Evolutionary conservation across 1,140 invertebrate genomes (phyloP).

Genomic region (Platyura marginata): DNA sequence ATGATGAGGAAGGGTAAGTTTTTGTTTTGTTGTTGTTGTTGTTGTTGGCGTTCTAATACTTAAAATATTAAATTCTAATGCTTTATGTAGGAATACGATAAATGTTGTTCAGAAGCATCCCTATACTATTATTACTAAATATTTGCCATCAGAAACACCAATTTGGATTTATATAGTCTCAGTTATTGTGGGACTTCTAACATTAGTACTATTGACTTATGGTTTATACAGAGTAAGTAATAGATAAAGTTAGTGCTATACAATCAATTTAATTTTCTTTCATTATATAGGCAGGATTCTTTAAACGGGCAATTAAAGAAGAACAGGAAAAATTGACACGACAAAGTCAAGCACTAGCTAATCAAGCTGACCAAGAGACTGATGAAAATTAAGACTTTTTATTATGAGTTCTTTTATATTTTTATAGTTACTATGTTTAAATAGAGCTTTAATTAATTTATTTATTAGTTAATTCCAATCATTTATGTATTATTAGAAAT

Average conservation of each 20-base stretch:
- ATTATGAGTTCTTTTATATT: no score
- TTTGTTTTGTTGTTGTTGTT: no score
- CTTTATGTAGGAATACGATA: neutral
- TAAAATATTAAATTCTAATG: neutral
- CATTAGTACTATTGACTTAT: slow-evolving; percentile 14
- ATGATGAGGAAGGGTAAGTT: slow-evolving; percentile 10
- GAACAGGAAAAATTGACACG: slow-evolving; percentile 15
- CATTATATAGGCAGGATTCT: slow-evolving; percentile 14
- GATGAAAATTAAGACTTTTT: no score
- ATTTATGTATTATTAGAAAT: no score
- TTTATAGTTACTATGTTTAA: no score
- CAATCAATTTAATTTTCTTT: neutral
- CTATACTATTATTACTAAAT: slow-evolving; percentile 19
- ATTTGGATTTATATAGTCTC: slow-evolving; percentile 19
- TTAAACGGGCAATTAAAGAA: slow-evolving; percentile 17
- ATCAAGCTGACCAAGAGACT: no score
- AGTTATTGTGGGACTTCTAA: slow-evolving; percentile 14
- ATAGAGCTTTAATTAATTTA: neutral
- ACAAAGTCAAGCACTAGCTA: slow-evolving; percentile 16
- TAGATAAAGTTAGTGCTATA: neutral
- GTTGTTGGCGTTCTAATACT: neutral
- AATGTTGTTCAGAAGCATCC: slow-evolving; percentile 1
- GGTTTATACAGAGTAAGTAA: slow-evolving; percentile 11
- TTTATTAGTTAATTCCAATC: neutral
- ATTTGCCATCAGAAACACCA: slow-evolving; percentile 9